Evolutionary conservation across 92 coral and sea anemone genomes (phyloP), one percentile per base, ranked within the genome.

Genomic region (Actinernus sp.): DNA sequence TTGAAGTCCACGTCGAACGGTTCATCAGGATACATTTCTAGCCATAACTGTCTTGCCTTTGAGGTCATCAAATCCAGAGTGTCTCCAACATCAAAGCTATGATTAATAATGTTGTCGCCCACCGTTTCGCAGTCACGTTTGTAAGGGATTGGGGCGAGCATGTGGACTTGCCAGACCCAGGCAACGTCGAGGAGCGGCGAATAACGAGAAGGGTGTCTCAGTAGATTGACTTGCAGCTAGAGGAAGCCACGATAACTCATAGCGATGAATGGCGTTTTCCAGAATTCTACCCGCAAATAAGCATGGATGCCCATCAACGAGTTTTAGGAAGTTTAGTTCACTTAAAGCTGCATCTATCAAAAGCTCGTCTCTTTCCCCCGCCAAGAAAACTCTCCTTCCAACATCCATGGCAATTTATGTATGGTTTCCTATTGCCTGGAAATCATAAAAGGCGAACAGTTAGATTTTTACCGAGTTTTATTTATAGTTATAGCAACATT

Each of bases 151-250:
- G 88, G 88, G 2, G 69, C 48, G 1, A 74, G 19, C 88, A 82
- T 82, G 49, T 82, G 88, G 0, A 82, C 55, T 44, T 73, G 55
- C 88, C 94, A 88, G 58, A 83, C 94, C 94, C 94, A 88, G 1
- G 84, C 89, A 10, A 88, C 64, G 38, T 88, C 88, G 31, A 82
- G 88, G 88, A 1, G 88, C 77, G 1, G 78, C 78, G 7, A 76
- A 50, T 5, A 69, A 58, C 20, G 72, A 50, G 63, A 47, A 7
- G 18, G 52, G 52, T 3, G 29, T 39, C 29, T 65, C 74, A 23
- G 51, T 36, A 2, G 49, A 28, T 49, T 11, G 52, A 14, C 14
- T 40, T 11, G 76, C 52, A 19, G 65, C 76, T 52, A 82, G 65
- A 13, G 88, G 88, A 17, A 82, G 49, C 88, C 88, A 82, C 24